A percentile compares a stretch with the other conserved stretches of the same genome.
These are phyloP conservation scores for Rhinophrynus dorsalis DNA, from an alignment of 2,797 vertebrate genomes.

Conservation along the genomic window DNA sequence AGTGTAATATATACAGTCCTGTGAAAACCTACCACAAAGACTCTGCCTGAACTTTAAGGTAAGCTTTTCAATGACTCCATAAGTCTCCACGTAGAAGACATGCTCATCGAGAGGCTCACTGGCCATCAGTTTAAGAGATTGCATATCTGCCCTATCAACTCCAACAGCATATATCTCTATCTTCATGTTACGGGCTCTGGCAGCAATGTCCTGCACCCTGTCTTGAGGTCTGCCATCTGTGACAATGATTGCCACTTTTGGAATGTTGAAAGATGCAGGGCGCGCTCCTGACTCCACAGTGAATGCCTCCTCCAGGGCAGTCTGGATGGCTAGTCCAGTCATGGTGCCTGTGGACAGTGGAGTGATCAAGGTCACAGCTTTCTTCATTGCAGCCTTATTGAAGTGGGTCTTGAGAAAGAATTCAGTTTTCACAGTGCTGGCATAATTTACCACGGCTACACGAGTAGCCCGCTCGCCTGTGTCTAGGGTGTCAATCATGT, in stretches of 20 bases:
- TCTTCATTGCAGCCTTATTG: constrained; percentile 77
- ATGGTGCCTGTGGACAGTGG: constrained; percentile 91
- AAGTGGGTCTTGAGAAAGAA: constrained; percentile 80
- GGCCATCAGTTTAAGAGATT: constrained; percentile 83
- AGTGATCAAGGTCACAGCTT: constrained; percentile 74
- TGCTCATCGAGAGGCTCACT: constrained; percentile 88
- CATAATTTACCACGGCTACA: constrained; percentile 88
- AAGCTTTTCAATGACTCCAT: constrained; percentile 91
- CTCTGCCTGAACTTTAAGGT: constrained; percentile 88
- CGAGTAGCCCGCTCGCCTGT: constrained; percentile 73
- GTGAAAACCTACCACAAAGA: constrained; percentile 74
- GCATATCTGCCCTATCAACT: constrained; percentile 84
- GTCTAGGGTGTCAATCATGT: constrained; percentile 84
- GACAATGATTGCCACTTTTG: constrained; percentile 88
- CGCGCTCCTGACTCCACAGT: constrained; percentile 78
- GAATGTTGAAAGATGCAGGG: constrained; percentile 66
- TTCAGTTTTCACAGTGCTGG: constrained; percentile 87
- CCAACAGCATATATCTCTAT: constrained; percentile 90
- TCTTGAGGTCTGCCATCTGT: constrained; percentile 92
- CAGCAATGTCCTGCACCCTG: constrained; percentile 79
- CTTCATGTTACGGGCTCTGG: constrained; percentile 73
- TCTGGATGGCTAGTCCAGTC: constrained; percentile 90
- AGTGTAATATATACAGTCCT: no score
- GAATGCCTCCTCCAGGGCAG: constrained; percentile 82
- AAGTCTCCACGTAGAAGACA: constrained; percentile 92